phyloP scores from a whole-genome alignment of 2,797 vertebrate genomes.

The Aphelocoma californica region DNA sequence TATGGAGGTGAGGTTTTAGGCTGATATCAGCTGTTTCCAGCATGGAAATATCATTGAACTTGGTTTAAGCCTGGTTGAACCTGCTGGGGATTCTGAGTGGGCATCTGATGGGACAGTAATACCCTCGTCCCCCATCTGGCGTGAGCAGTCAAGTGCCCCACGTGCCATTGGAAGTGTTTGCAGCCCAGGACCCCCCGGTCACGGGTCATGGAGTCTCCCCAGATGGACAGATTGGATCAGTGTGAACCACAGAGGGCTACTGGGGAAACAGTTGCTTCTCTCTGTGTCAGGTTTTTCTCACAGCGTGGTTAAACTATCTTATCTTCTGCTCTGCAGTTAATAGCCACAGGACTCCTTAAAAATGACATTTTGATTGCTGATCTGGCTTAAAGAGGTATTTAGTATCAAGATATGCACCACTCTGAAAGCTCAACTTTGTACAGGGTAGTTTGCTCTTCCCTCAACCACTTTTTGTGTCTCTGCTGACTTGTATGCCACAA shows the following conservation, averaged over 20 bases:
- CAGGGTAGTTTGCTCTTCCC: neutral
- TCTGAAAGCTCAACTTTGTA: neutral
- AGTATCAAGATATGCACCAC: neutral
- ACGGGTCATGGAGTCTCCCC: neutral
- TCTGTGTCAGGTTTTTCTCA: neutral
- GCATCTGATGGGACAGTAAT: slow-evolving; percentile 35
- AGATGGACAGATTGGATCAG: neutral
- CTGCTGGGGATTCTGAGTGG: slow-evolving; percentile 14
- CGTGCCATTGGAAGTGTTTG: neutral
- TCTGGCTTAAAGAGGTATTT: neutral
- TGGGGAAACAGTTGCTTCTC: neutral
- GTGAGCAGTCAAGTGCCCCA: neutral
- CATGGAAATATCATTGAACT: slow-evolving; percentile 48
- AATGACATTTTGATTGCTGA: neutral
- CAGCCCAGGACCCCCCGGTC: neutral
- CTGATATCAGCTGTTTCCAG: slow-evolving; percentile 49
- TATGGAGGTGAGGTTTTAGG: slow-evolving; percentile 57
- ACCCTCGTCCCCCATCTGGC: slow-evolving; percentile 4
- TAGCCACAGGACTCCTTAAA: neutral
- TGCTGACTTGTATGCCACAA: neutral
- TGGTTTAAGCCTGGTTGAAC: slow-evolving; percentile 44
- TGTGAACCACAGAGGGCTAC: fast-evolving
- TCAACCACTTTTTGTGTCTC: neutral
- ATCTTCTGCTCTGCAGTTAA: neutral
- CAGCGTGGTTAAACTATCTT: neutral